phyloP scores from a whole-genome alignment of 2,113 vertebrate genomes.

The Ariopsis seemanni region DNA sequence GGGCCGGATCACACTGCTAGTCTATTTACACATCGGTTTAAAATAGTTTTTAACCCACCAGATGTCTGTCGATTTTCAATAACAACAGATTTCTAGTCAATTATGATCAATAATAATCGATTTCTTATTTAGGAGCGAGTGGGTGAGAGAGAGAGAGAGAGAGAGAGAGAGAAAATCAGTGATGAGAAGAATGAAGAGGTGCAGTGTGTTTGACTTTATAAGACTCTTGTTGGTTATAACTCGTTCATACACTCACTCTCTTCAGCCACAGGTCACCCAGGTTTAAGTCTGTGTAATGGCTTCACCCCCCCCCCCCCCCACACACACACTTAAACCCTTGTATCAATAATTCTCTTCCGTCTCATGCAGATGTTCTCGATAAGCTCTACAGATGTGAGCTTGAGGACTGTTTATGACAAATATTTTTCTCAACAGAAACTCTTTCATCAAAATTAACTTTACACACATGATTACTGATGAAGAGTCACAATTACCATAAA shows the following conservation, averaged over 20 bases:
- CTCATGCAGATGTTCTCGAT: conserved; percentile 6
- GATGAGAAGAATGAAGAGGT: not conserved
- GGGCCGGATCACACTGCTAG: not conserved
- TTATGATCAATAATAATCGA: not conserved
- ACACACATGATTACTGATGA: not conserved
- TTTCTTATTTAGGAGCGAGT: not conserved
- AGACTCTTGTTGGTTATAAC: conserved; percentile 38
- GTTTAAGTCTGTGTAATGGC: conserved; percentile 34
- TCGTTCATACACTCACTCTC: conserved; percentile 3
- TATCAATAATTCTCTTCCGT: conserved; percentile 34
- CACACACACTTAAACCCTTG: not conserved
- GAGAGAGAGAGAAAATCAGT: not conserved
- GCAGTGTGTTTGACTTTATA: conserved; percentile 28
- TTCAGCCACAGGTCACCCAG: conserved; percentile 29
- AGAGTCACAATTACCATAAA: conserved; percentile 1
- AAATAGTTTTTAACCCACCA: not conserved
- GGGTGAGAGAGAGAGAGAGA: conserved; percentile 11
- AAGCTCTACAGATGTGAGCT: conserved; percentile 3
- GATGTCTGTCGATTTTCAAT: not conserved
- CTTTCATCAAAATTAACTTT: not conserved
- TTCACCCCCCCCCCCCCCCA: too few species aligned
- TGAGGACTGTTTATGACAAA: conserved; percentile 21
- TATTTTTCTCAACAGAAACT: conserved; percentile 6
- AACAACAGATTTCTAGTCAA: not conserved
- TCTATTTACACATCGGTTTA: not conserved